Evolutionary conservation across 2,888 invertebrate species (phyloP), one percentile per base, ranked within the genome.

Genomic region (Cyaniris semiargus): DNA sequence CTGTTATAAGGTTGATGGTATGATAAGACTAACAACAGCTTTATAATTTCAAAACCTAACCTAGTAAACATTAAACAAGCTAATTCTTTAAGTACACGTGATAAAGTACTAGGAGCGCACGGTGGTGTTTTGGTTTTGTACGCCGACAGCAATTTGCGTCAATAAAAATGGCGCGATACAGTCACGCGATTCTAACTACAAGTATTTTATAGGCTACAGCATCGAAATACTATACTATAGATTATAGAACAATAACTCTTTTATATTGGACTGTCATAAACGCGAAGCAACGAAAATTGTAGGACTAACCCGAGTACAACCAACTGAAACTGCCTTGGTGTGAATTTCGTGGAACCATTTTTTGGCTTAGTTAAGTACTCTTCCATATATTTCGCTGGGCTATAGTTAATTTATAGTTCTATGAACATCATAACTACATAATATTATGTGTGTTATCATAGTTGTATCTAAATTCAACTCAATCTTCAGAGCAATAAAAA

Each of bases 131-230:
- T 48, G 74, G 74, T 74, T 53, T 53, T 74, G 74, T 74, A 18
- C 74, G 48, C 48, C 74, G 48, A 74, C 74, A 74, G 74, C 27
- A 74, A 74, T 74, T 74, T 74, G 74, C 74, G 74, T 74, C 74
- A 74, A 74, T 74, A 74, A 74, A 74, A 74, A 74, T 74, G 48
- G 48, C 74, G 53, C 74, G 74, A 74, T 74, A 74, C 74, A 48
- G 44, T 48, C 74, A 74, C 74, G 74, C 74, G 74, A 74, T 48
- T 53, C 18, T 23, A 74, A 53, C 53, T 48, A 48, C 74, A 21
- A 48, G 21, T 74, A 48, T 74, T 74, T 48, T 53, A 18, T 44
- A 48, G 44, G 15, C 53, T 48, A 74, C 48, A 53, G 18, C 53
- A 53, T 53, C 0, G 53, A 18, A 53, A 18, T 18, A 53, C 53